Evolutionary conservation across 2,797 vertebrate genomes (phyloP).

Genomic region (Psittacula echo): DNA sequence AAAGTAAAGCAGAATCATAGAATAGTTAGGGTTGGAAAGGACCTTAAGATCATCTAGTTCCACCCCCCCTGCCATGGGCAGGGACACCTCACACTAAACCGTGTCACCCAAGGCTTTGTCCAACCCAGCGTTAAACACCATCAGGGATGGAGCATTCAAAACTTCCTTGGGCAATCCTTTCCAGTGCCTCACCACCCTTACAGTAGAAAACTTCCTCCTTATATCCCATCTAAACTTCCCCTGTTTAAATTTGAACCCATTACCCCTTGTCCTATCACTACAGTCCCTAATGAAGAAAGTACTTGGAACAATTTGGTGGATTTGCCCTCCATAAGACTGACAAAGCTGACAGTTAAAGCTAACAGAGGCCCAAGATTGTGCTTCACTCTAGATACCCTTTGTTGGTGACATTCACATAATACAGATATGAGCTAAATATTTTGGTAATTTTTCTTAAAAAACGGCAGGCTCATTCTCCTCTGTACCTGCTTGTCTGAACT

Average conservation of each 20-base stretch:
- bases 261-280: not conserved
- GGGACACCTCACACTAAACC: not conserved
- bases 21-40: not conserved
- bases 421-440: not conserved
- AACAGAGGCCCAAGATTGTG: not conserved
- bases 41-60: not conserved
- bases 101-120: too few relatives aligned
- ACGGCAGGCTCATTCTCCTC: not conserved
- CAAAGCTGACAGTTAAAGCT: not conserved
- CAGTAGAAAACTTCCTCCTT: not conserved
- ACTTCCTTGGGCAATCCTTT: too few relatives aligned
- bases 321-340: not conserved
- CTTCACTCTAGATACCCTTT: not conserved
- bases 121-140: too few relatives aligned
- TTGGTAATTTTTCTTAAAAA: not conserved
- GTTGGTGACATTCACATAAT: not conserved
- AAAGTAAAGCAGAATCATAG: not conserved
- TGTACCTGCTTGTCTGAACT: slow-evolving; percentile 18
- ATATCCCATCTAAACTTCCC: not conserved
- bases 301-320: not conserved
- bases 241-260: not conserved
- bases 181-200: too few relatives aligned
- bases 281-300: not conserved
- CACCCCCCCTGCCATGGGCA: not conserved
- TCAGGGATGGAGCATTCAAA: too few relatives aligned